Evolutionary conservation across 1,140 invertebrate species (phyloP), one percentile per base, ranked within the genome.

Genomic region (Coelopa frigida): DNA sequence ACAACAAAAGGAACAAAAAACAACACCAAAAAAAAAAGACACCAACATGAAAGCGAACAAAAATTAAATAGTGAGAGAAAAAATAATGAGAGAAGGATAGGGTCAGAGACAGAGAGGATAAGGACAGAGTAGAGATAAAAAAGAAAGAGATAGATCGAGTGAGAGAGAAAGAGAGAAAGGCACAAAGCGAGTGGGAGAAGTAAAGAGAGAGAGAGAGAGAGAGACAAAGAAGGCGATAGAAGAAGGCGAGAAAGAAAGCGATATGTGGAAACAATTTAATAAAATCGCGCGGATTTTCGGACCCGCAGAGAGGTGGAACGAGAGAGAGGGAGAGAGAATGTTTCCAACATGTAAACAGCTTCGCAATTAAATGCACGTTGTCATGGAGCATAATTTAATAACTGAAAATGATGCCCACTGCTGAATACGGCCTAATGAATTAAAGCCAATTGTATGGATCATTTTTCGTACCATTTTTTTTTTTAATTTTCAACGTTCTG

Each of bases 321-420:
- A 51, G 52, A 42, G 37, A 17, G 15, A 40, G 5, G 37, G 41
- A 57, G 18, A 22, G 12, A 43, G 29, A 23, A 1, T n/a, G n/a
- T n/a, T n/a, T n/a, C n/a, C n/a, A n/a, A n/a, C n/a, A n/a, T n/a
- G n/a, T n/a, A n/a, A n/a, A n/a, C n/a, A n/a, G n/a, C n/a, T n/a
- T n/a, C n/a, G n/a, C n/a, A n/a, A n/a, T n/a, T n/a, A n/a, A n/a
- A n/a, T n/a, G n/a, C n/a, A n/a, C n/a, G n/a, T n/a, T n/a, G n/a
- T n/a, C n/a, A n/a, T n/a, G n/a, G n/a, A n/a, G n/a, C n/a, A n/a
- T n/a, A n/a, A n/a, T n/a, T n/a, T n/a, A n/a, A n/a, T n/a, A n/a
- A n/a, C n/a, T n/a, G n/a, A n/a, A n/a, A n/a, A n/a, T n/a, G n/a
- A n/a, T n/a, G n/a, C n/a, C n/a, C n/a, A n/a, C n/a, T n/a, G n/a